Evolutionary conservation across 2,113 vertebrate genomes (phyloP).

Genomic region (Turnix velox): DNA sequence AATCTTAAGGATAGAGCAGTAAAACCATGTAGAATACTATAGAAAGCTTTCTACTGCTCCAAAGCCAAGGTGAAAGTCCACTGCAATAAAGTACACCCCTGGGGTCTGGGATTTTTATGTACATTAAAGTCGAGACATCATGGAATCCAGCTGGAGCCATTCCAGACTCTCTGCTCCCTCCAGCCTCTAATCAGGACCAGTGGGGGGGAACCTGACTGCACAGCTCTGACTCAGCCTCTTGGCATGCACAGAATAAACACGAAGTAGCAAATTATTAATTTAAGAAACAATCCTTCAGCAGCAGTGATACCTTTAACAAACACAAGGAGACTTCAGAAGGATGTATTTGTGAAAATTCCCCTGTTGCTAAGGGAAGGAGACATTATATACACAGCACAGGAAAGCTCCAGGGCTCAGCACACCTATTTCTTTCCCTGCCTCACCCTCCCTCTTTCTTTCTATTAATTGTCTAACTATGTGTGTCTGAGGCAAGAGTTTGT

Average conservation of each 20-base stretch:
- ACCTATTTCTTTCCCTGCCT: constrained; percentile 23
- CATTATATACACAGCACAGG: fast-evolving
- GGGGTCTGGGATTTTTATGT: constrained; percentile 32
- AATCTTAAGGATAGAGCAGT: neutral
- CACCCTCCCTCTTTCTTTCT: constrained; percentile 8
- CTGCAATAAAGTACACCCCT: neutral
- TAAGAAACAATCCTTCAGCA: neutral
- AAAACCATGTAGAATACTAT: neutral
- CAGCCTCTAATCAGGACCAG: constrained; percentile 8
- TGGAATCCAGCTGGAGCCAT: constrained; percentile 25
- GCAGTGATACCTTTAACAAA: neutral
- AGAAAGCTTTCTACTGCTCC: neutral
- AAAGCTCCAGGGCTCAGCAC: constrained; percentile 19
- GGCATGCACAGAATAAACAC: neutral
- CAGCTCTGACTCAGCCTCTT: constrained; percentile 32
- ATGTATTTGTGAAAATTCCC: neutral
- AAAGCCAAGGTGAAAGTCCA: neutral
- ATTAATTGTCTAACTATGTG: constrained; percentile 23
- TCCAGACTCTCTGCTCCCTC: constrained; percentile 41
- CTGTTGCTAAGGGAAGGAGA: neutral
- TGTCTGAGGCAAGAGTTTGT: neutral
- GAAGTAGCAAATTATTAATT: constrained; percentile 41
- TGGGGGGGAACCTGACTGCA: neutral
- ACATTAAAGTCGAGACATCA: neutral
- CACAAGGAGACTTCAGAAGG: neutral